Evolutionary conservation across 2,888 invertebrate species (phyloP).

Genomic region (Falcaria lacertinaria): DNA sequence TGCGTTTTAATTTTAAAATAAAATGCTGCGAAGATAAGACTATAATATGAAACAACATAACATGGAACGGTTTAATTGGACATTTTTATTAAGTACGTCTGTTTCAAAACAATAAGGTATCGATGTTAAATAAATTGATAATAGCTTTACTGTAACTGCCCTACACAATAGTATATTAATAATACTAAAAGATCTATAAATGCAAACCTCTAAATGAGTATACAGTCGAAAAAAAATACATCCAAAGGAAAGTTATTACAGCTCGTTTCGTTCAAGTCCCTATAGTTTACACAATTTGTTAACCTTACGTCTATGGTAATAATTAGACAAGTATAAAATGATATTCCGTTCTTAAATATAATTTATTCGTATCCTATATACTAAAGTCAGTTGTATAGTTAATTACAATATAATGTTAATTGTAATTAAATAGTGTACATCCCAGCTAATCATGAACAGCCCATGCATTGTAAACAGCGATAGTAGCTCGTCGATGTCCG

Average conservation of each 20-base stretch:
- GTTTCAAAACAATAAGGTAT: constrained; percentile 30
- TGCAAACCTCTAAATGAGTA: constrained; percentile 75
- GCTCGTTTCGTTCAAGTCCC: constrained; percentile 72
- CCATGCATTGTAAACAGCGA: constrained; percentile 44
- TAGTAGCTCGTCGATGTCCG: constrained; percentile 14
- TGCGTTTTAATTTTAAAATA: constrained; percentile 60
- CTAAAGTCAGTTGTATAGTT: constrained; percentile 76
- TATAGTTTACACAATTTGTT: constrained; percentile 74
- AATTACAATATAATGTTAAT: constrained; percentile 53
- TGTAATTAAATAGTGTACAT: constrained; percentile 53
- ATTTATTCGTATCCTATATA: constrained; percentile 67
- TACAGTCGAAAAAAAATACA: constrained; percentile 74
- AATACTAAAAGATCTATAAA: constrained; percentile 76
- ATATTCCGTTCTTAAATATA: constrained; percentile 73
- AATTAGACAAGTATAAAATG: constrained; percentile 79
- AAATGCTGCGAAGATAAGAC: constrained; percentile 37
- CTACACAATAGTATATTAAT: constrained; percentile 63
- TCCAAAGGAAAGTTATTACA: constrained; percentile 64
- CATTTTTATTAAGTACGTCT: constrained; percentile 70
- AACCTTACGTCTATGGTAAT: constrained; percentile 74
- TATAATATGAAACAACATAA: constrained; percentile 47
- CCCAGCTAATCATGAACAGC: constrained; percentile 50
- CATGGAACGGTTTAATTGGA: constrained; percentile 62
- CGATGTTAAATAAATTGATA: constrained; percentile 30
- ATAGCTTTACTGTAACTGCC: constrained; percentile 38